Conservation (phyloP, 1,140 invertebrate genomes). For the Drosophila repleta region DNA sequence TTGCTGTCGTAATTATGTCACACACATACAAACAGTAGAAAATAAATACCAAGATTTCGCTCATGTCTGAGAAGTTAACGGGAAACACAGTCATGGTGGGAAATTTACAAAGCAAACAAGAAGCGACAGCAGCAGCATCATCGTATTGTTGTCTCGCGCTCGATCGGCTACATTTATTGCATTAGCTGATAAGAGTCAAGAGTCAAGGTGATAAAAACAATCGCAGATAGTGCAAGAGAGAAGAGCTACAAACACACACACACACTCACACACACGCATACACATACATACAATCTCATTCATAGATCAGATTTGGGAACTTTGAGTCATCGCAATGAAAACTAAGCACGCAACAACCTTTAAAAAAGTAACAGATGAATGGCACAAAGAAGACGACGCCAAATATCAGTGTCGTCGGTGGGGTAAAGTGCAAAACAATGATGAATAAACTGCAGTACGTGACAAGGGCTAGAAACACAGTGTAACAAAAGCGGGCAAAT, state of each 20-base stretch:
- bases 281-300: conserved; percentile 10
- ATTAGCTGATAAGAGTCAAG: conserved; percentile 28
- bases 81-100: no score
- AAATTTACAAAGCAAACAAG: neutral
- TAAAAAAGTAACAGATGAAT: conserved; percentile 15
- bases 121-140: neutral
- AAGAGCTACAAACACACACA: neutral
- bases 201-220: conserved; percentile 43
- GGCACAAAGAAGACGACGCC: neutral
- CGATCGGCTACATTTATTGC: conserved; percentile 8
- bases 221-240: conserved; percentile 7
- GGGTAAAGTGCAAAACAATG: conserved; percentile 28
- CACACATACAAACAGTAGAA: neutral
- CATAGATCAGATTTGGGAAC: conserved; percentile 13
- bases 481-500: neutral
- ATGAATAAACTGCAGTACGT: conserved; percentile 41
- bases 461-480: conserved; percentile 20
- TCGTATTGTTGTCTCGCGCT: conserved; percentile 4
- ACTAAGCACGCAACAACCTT: conserved; percentile 23
- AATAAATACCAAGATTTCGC: no score
- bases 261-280: neutral
- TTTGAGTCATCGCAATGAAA: conserved; percentile 40
- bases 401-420: neutral
- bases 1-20: no score
- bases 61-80: neutral